Evolutionary conservation across 2,113 vertebrate species (phyloP).

Genomic region (Motacilla tschutschensis): DNA sequence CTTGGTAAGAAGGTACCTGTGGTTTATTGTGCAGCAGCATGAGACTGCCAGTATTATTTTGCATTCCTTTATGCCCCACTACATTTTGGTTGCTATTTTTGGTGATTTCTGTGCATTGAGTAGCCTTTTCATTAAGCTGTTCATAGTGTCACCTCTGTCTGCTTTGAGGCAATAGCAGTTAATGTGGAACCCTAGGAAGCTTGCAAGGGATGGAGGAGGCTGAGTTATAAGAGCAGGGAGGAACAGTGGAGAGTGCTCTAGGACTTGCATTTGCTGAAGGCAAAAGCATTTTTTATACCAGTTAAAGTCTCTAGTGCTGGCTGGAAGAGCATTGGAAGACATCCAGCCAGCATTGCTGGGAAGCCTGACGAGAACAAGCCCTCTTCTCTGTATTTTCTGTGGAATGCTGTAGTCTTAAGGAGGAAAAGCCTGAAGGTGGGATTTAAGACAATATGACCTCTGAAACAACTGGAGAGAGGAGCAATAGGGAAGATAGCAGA

Average conservation of each 20-base stretch:
- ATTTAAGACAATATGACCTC: not conserved
- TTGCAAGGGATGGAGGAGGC: not conserved
- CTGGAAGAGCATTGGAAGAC: not conserved
- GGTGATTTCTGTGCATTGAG: slow-evolving; percentile 20
- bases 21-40: slow-evolving; percentile 31
- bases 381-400: not conserved
- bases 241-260: not conserved
- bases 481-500: not conserved
- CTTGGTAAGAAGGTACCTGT: slow-evolving; percentile 31
- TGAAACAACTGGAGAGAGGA: not conserved
- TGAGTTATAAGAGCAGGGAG: not conserved
- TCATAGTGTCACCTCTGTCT: slow-evolving; percentile 41
- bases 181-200: not conserved
- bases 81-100: slow-evolving; percentile 36
- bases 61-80: slow-evolving; percentile 30
- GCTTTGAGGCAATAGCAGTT: slow-evolving; percentile 22
- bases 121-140: slow-evolving; percentile 34
- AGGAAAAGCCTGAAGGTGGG: not conserved
- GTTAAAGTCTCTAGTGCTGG: not conserved
- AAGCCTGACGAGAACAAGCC: not conserved
- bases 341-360: not conserved
- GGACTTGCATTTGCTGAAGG: not conserved
- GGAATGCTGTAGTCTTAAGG: not conserved
- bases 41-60: slow-evolving; percentile 42
- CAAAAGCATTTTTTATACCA: not conserved